These are phyloP conservation scores for Sebastes miniatus DNA, from an alignment of 2,797 vertebrate genomes.

Conservation along the genomic window DNA sequence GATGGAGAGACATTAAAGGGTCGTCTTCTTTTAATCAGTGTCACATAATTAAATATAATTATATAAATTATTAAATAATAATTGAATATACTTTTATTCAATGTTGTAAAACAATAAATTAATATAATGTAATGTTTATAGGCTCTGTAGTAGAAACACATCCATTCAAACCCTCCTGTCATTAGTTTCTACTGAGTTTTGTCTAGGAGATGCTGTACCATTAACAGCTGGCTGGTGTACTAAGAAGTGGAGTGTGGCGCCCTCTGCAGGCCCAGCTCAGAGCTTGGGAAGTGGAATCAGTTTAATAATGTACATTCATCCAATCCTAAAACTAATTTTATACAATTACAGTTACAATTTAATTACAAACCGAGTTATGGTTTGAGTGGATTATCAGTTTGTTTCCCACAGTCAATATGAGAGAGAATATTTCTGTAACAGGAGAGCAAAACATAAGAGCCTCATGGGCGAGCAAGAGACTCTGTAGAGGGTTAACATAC, in stretches of 20 bases:
- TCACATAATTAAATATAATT: no score
- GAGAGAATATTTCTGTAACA: not conserved
- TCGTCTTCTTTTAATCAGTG: not conserved
- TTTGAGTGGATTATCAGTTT: not conserved
- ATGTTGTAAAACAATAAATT: not conserved
- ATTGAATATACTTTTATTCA: not conserved
- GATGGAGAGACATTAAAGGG: not conserved
- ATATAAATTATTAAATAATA: no score
- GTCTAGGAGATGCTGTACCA: not conserved
- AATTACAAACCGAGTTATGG: not conserved
- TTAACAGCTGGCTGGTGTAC: not conserved
- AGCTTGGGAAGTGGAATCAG: not conserved
- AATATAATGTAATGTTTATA: no score
- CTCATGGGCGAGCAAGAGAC: no score
- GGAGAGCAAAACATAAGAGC: not conserved
- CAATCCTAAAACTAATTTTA: not conserved
- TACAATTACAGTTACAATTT: not conserved
- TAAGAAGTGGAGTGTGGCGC: constrained; percentile 4
- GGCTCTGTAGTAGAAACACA: no score
- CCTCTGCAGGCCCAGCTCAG: constrained; percentile 20
- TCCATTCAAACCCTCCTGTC: not conserved
- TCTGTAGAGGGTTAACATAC: not conserved
- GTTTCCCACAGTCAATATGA: not conserved
- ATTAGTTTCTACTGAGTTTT: not conserved
- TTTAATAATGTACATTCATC: not conserved